A percentile compares a stretch with the other conserved stretches of the same genome.
phyloP scores from a whole-genome alignment of 2,888 invertebrate species.

The Polylopha cassiicola region DNA sequence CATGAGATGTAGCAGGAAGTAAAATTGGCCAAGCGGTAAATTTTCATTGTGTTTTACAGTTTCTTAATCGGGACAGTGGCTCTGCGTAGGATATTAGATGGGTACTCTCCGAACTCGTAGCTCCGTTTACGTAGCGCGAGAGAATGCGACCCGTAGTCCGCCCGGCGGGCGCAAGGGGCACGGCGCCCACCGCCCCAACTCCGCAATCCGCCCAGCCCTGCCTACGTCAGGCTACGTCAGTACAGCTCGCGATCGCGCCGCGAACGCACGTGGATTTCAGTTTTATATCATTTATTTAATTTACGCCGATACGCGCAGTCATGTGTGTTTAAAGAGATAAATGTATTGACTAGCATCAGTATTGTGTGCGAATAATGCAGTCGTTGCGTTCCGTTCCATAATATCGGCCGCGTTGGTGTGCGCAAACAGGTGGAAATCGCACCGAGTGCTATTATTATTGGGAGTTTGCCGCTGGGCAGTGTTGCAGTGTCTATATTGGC shows the following conservation, averaged over 20 bases:
- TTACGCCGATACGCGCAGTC: slow-evolving; percentile 36
- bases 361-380: slow-evolving; percentile 5
- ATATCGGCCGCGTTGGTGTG: slow-evolving; percentile 7
- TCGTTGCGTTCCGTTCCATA: slow-evolving; percentile 9
- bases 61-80: no score
- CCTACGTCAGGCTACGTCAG: slow-evolving; percentile 56
- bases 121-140: slow-evolving; percentile 58
- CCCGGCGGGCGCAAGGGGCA: slow-evolving; percentile 39
- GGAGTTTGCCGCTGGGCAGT: slow-evolving; percentile 13
- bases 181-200: slow-evolving; percentile 32
- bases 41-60: no score
- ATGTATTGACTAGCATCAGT: slow-evolving; percentile 12
- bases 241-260: slow-evolving; percentile 46
- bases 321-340: slow-evolving; percentile 7
- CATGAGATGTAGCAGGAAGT: no score
- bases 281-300: slow-evolving; percentile 25
- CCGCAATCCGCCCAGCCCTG: slow-evolving; percentile 39
- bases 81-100: no score
- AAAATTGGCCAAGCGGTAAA: no score
- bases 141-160: slow-evolving; percentile 57
- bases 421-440: slow-evolving; percentile 18
- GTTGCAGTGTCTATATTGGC: slow-evolving; percentile 20
- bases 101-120: slow-evolving; percentile 60
- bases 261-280: slow-evolving; percentile 35
- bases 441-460: slow-evolving; percentile 13